These are phyloP conservation scores for Nephrotoma flavescens DNA, from an alignment of 2,888 invertebrate genomes.

Conservation along the genomic window DNA sequence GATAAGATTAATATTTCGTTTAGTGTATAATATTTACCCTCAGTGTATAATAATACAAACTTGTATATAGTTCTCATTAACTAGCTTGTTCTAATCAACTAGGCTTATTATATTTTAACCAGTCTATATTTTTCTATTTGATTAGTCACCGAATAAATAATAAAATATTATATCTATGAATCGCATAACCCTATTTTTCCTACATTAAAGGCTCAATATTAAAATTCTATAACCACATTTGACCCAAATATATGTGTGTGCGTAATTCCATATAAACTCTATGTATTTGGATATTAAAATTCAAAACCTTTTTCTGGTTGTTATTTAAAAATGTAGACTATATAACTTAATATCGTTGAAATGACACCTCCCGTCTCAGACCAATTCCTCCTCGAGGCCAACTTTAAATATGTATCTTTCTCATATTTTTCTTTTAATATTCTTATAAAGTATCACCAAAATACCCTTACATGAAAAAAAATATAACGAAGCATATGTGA, in stretches of 20 bases:
- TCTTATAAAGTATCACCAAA: background rate
- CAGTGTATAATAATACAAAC: too few relatives aligned
- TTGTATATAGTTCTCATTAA: background rate
- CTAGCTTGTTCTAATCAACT: background rate
- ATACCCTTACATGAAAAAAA: background rate
- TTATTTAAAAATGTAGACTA: background rate
- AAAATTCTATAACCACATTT: background rate
- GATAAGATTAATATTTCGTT: too few relatives aligned
- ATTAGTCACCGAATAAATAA: background rate
- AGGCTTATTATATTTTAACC: background rate
- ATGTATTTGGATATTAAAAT: background rate
- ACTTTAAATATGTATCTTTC: background rate
- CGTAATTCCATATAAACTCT: background rate
- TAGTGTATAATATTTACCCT: too few relatives aligned
- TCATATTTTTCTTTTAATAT: background rate
- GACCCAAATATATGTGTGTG: background rate
- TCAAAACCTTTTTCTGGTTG: background rate
- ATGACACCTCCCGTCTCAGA: background rate
- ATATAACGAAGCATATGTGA: background rate
- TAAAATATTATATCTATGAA: background rate
- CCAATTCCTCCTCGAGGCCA: background rate
- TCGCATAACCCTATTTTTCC: background rate
- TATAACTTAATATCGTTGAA: background rate
- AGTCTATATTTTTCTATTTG: background rate
- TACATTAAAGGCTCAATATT: background rate